phyloP scores from a whole-genome alignment of 2,113 vertebrate species.

The Pelvicachromis taeniatus region DNA sequence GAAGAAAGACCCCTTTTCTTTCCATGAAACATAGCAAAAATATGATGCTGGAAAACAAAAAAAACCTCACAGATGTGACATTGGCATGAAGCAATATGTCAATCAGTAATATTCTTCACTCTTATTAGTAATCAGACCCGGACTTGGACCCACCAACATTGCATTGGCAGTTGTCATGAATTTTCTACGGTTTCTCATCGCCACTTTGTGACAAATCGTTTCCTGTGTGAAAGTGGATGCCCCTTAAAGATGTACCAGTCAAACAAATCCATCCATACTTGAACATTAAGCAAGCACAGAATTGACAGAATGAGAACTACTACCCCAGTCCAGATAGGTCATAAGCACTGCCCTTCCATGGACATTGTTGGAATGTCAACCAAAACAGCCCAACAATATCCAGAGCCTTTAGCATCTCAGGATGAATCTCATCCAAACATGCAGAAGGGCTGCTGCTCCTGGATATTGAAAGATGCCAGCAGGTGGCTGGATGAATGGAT shows the following conservation, averaged over 20 bases:
- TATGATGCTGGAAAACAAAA: background rate
- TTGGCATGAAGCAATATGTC: background rate
- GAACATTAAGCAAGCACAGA: background rate
- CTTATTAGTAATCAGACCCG: background rate
- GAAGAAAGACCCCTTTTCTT: background rate
- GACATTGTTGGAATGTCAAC: background rate
- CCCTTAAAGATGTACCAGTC: background rate
- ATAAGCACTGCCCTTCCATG: background rate
- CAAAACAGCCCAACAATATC: background rate
- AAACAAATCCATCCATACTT: background rate
- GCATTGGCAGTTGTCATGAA: background rate
- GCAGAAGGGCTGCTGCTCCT: too few relatives aligned
- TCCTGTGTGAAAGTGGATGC: background rate
- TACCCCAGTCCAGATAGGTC: background rate
- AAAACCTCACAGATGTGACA: background rate
- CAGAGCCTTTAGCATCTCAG: background rate
- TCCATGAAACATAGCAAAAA: background rate
- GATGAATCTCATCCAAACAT: background rate
- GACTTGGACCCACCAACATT: background rate
- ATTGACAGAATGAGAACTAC: background rate
- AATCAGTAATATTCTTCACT: background rate
- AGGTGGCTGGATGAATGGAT: too few relatives aligned
- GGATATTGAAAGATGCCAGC: too few relatives aligned
- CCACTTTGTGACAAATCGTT: background rate
- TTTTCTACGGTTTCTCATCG: background rate